Base-by-base conservation (phyloP, 1,140 invertebrate species). In the Drosophila novamexicana region DNA sequence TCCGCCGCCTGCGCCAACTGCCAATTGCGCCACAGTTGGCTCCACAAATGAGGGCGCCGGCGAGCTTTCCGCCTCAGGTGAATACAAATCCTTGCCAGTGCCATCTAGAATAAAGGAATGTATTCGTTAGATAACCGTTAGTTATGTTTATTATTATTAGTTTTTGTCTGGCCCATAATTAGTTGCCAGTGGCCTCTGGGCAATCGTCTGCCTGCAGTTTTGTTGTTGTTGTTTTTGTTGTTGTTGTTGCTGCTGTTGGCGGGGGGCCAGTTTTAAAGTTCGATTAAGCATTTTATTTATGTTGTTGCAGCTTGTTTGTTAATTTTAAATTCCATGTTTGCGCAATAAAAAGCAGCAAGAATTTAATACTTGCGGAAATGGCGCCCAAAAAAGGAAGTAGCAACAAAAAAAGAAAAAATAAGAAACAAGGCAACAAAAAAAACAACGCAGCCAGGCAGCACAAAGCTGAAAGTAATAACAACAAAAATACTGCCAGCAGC, bases 61-160 rank as follows among this genome's bases (percentile, higher is more conserved):
- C 14, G 93, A 93, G 68, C 93, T 94, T 82, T 95, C 95, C 8
- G 93, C 93, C 75, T 96, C 95, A 14, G 95, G 95, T 67, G 95
- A 95, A 91, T 95, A 96, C 73, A 95, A 92, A 90, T 96, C 95
- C 93, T 96, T 96, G 72, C 91, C 91, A 77, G 81, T 91, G 75
- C 91, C 91, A 86, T 92, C 91, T 91, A 75, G 18, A 79, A 50
- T 44, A 32, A 16, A 39, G 9, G 34, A 34, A 18, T 1, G 65
- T 49, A 47, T 53, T 40, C 18, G 37, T 49, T 22, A 42, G 70
- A 79, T 79, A 79, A 79, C 61, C 72, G 75, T 67, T 81, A 72
- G 79, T 77, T 73, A 81, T 81, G 57, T 69, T 77, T 77, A 83
- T 75, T 66, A 77, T 77, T 67, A 75, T 81, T 70, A 79, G 59